Base-by-base conservation (phyloP, 1,140 invertebrate genomes). In the Drosophila neocordata region DNA sequence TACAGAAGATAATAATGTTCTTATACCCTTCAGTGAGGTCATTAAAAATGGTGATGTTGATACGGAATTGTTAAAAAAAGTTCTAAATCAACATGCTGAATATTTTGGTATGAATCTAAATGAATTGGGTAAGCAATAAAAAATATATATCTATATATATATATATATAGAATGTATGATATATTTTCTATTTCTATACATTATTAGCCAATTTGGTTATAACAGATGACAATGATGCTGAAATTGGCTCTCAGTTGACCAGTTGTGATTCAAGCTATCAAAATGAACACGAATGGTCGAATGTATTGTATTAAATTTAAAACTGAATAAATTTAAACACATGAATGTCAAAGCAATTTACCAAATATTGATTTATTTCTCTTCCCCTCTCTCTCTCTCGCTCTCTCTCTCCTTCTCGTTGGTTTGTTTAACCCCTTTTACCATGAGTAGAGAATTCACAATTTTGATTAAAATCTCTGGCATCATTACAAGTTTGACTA, bases 31-130 rank as follows among this genome's bases (percentile, higher is more conserved):
- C 7, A 65, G 77, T 1, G 76, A 77, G 13, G 38, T 71, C 11
- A 12, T 65, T 11, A 52, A 62, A 0, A 60, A 79, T 41, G 82
- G 71, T 12, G 11, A 34, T 2, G 68, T 78, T 5, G 78, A 85
- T 53, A 56, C 74, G 9, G 35, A 68, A 18, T 22, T 76, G 22
- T 31, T 85, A 11, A 22, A 79, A 12, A 41, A 44, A 9, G 75
- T 68, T 8, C 15, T 85, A 2, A 56, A 79, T 65, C 82, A 85
- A 27, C 82, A 88, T 35, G 82, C 83, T n/a, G 41, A 72, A 4
- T 67, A 63, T 0, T 48, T 85, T 31, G 82, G 82, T n/a, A 4
- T 85, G 12, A 72, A 31, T 27, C 27, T 85, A n/a, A 65, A 87
- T 0, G 67, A 85, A 15, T 15, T 85, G 15, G 71, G 82, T 79